Evolutionary conservation across 2,113 vertebrate genomes (phyloP).

Genomic region (Varanus salvator): DNA sequence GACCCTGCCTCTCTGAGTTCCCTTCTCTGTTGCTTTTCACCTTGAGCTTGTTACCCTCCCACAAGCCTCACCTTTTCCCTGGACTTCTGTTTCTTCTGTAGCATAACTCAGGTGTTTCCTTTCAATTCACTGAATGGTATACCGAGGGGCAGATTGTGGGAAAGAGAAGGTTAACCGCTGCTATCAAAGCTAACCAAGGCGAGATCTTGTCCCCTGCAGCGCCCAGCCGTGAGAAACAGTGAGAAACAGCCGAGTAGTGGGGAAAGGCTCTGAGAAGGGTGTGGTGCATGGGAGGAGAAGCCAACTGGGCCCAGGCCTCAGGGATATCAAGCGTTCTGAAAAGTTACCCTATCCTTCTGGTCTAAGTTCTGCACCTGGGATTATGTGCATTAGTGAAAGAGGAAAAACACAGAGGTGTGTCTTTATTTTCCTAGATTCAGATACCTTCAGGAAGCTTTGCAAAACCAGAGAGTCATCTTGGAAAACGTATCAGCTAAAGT

Average conservation of each 20-base stretch:
- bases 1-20: neutral
- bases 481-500: conserved; percentile 82
- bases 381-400: neutral
- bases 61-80: neutral
- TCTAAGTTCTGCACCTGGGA: neutral
- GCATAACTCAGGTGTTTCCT: too few species aligned
- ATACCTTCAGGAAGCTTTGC: conserved; percentile 81
- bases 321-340: neutral
- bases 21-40: neutral
- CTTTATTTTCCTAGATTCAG: conserved; percentile 74
- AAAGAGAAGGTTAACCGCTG: too few species aligned
- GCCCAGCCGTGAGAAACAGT: neutral
- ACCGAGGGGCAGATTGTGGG: too few species aligned
- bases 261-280: neutral
- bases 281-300: too few species aligned
- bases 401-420: neutral
- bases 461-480: conserved; percentile 80
- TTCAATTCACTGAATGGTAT: too few species aligned
- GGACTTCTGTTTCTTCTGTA: neutral
- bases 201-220: neutral
- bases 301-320: too few species aligned
- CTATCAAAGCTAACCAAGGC: too few species aligned
- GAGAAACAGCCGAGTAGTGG: neutral
- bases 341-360: neutral
- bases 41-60: neutral